Base-by-base conservation (phyloP, 2,797 vertebrate genomes). In the Bufotes viridis region DNA sequence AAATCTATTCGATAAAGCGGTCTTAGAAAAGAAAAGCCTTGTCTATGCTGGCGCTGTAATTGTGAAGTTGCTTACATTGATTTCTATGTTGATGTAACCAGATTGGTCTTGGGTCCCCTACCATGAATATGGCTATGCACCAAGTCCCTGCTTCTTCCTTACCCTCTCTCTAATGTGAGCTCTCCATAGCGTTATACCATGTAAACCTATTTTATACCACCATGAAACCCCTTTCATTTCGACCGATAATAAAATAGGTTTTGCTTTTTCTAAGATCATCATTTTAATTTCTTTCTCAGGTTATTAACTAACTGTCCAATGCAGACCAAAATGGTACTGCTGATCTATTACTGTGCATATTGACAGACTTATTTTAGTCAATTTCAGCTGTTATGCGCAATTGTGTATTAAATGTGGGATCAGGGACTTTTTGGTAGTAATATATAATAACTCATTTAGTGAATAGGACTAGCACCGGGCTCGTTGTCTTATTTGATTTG, bases 401-500 rank as follows among this genome's bases (percentile, higher is more conserved):
- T 24, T 53, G 63, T 67, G 49, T 17, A 82, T 82, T 67, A 82
- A 67, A 67, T 2, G 14, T 11, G 60, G n/a, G 55, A 15, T 14
- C 61, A 53, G 61, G 34, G 34, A 11, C 58, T 15, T 20, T 72
- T 55, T 57, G 53, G 26, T 57, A 57, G 18, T 29, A 70, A 83
- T 83, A 55, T 70, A 57, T 57, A 72, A 57, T 57, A 26, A 70
- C 22, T 69, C 55, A 8, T 26, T 69, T 69, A 70, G 63, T 83
- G 18, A 83, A 55, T 55, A 72, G 65, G 15, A 14, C 51, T 29
- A 22, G 20, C 24, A 83, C 18, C 26, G 57, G 65, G n/a, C 49
- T 69, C 51, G 70, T 69, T 82, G 67, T 82, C 67, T 65, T n/a
- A 53, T 82, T 29, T 57, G 81, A 22, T 70, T 72, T 67, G 81